phyloP scores from a whole-genome alignment of 2,888 invertebrate genomes.

The Petrolisthes cinctipes region DNA sequence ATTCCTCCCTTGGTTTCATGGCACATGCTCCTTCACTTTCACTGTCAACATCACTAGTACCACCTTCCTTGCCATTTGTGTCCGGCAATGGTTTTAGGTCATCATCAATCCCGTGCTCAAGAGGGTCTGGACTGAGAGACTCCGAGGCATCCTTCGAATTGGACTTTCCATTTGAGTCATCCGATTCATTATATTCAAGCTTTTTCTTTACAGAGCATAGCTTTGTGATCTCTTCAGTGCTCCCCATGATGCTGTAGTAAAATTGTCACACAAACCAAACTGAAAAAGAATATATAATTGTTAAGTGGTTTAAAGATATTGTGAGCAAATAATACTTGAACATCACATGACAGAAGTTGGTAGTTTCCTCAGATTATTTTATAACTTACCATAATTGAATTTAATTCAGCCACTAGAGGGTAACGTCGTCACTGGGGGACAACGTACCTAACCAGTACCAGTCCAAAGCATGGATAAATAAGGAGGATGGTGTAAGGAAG shows the following conservation, averaged over 20 bases:
- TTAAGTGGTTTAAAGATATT: too few relatives aligned
- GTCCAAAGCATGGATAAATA: too few relatives aligned
- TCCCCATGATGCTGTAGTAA: conserved; percentile 47
- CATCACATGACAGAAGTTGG: too few relatives aligned
- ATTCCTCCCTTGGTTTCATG: conserved; percentile 32
- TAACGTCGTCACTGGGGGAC: too few relatives aligned
- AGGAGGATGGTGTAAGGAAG: too few relatives aligned
- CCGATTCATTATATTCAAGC: conserved; percentile 32
- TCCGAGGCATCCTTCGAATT: conserved; percentile 37
- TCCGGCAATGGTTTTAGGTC: conserved; percentile 46
- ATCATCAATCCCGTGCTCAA: conserved; percentile 59
- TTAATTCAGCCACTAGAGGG: too few relatives aligned
- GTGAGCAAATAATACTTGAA: too few relatives aligned
- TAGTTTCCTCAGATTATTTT: too few relatives aligned
- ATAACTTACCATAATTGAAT: too few relatives aligned
- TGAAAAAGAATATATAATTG: too few relatives aligned
- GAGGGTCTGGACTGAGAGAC: conserved; percentile 43
- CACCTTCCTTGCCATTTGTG: conserved; percentile 25
- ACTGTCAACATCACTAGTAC: conserved; percentile 51
- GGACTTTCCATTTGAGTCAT: conserved; percentile 34
- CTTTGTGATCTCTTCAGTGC: conserved; percentile 61
- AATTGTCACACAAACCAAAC: neutral
- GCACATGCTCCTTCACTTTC: conserved; percentile 26
- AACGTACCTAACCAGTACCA: too few relatives aligned
- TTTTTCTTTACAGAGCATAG: conserved; percentile 47